Conservation (phyloP, 30 jellyfish, hydroid and myxozoan species). For the Hydractinia echinata region DNA sequence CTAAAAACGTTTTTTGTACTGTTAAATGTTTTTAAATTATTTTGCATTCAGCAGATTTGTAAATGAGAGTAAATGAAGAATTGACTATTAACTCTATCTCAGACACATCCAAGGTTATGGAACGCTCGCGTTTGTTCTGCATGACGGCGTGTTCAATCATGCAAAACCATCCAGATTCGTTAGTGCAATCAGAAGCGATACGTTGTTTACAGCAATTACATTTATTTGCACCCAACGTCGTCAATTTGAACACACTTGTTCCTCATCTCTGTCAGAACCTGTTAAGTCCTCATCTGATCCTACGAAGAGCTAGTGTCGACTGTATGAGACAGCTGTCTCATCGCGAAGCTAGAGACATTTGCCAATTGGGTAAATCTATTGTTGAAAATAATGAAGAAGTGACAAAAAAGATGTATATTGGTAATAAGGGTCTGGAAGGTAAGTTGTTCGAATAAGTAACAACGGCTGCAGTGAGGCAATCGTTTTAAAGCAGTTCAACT, state of each 20-base stretch:
- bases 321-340: conserved; percentile 95
- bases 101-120: conserved; percentile 82
- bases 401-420: conserved; percentile 61
- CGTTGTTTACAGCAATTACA: conserved; percentile 90
- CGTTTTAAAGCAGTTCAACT: neutral
- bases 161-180: conserved; percentile 97
- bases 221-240: conserved; percentile 91
- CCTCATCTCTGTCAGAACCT: conserved; percentile 78
- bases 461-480: neutral
- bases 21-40: too few relatives aligned
- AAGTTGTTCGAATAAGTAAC: neutral
- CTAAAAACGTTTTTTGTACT: too few relatives aligned
- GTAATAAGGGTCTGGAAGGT: conserved; percentile 91
- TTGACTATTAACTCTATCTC: neutral
- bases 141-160: conserved; percentile 93
- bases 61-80: too few relatives aligned
- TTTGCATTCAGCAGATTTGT: too few relatives aligned
- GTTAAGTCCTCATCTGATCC: conserved; percentile 81
- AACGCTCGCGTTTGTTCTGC: conserved; percentile 76
- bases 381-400: conserved; percentile 60
- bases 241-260: conserved; percentile 57
- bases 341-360: conserved; percentile 88
- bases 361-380: conserved; percentile 63
- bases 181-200: conserved; percentile 94
- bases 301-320: conserved; percentile 94